Base-by-base conservation (phyloP, 2,113 vertebrate species). In the Fukomys damarensis region DNA sequence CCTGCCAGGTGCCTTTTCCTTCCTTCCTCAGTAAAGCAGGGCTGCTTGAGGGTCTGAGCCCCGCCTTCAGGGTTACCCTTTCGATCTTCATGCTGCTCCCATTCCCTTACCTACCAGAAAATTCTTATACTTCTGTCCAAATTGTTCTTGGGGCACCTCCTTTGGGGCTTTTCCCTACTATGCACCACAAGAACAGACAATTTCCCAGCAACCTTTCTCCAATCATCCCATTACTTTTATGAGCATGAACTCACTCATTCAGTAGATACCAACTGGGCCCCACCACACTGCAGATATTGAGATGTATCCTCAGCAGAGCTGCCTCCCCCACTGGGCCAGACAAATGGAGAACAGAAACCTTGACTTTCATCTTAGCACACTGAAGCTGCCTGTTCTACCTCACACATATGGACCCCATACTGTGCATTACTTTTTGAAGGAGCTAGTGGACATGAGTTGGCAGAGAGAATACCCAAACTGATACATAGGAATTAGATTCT, bases 381-480 rank as follows among this genome's bases (percentile, higher is more conserved):
- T n/a, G 3, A 13, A 28, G 32, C 22, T 30, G 28, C 46, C 26
- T n/a, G n/a, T 46, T 58, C 56, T 49, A 19, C 56, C 32, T 65
- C 0, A 0, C 30, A 11, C 8, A 2, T 43, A 35, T 10, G 14
- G 7, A 54, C 8, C 4, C 0, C 0, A 70, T 46, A 3, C 20
- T 41, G 12, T 24, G 68, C 90, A 43, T 72, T 86, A 58, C 20
- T 74, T 68, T 77, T 38, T 70, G 8, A 96, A 89, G 22, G 26
- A 76, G 20, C 32, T 89, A 66, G 81, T 70, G 16, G 41, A 82
- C 32, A 1, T 32, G 74, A 66, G 28, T 26, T 58, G 41, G 54
- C 74, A 91, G 61, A 80, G 32, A 96, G 11, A 66, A 79, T 56
- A 41, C 4, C 32, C 46, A 9, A 83, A 79, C 3, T 22, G 35